Percentiles rank a stretch among this genome's conserved stretches.
Conservation (phyloP, 2,888 invertebrate species). For the Rotaria magnacalcarata region DNA sequence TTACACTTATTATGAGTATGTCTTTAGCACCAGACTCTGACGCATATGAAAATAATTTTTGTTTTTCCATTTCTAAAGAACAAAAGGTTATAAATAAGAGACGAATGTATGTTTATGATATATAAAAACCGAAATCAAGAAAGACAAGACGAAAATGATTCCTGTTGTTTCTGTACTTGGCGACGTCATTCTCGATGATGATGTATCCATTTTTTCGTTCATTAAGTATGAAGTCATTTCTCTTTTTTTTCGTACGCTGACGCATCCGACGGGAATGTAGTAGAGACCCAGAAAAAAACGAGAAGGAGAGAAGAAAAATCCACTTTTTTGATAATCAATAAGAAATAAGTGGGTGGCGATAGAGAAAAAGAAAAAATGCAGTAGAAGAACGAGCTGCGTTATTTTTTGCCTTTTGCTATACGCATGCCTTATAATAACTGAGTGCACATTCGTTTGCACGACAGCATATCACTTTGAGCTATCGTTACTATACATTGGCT, state of each 20-base stretch:
- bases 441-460: slow-evolving; percentile 1
- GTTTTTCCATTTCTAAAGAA: neutral
- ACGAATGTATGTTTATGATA: neutral
- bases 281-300: neutral
- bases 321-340: slow-evolving; percentile 1
- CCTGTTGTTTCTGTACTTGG: neutral
- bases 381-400: neutral
- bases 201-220: neutral
- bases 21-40: too few relatives aligned
- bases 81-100: neutral
- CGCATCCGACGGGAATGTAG: neutral
- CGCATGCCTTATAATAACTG: slow-evolving; percentile 22
- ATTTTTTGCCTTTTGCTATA: neutral
- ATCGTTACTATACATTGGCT: neutral
- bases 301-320: neutral
- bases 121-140: neutral
- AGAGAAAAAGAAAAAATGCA: neutral
- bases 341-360: neutral
- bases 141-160: too few relatives aligned
- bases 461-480: slow-evolving; percentile 5
- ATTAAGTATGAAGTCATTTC: neutral
- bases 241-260: neutral
- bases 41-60: too few relatives aligned
- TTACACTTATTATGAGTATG: neutral
- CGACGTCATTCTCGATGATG: neutral